A percentile compares a stretch with the other conserved stretches of the same genome.
Evolutionary conservation across 2,113 vertebrate genomes (phyloP).

Genomic region (Leucoraja erinaceus): DNA sequence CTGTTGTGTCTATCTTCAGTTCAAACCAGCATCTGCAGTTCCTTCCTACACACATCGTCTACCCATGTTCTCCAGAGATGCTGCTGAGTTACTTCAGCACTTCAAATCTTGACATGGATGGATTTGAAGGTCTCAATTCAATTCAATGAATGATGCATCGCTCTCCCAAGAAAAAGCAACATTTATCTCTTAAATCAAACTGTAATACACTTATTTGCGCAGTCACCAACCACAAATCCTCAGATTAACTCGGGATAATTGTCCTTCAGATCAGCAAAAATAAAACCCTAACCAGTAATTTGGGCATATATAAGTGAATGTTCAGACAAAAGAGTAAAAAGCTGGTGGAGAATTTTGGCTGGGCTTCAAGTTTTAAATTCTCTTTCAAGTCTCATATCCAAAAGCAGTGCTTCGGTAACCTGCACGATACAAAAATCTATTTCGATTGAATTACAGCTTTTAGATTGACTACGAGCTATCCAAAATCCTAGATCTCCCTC

Average conservation of each 20-base stretch:
- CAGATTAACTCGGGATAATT: neutral
- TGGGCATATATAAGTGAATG: neutral
- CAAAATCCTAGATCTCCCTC: neutral
- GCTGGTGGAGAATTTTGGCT: neutral
- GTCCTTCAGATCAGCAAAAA: neutral
- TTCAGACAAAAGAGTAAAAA: neutral
- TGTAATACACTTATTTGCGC: neutral
- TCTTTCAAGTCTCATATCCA: neutral
- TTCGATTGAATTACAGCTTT: slow-evolving; percentile 3
- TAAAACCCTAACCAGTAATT: neutral
- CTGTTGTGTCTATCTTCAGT: too few relatives aligned
- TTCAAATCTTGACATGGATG: neutral
- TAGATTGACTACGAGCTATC: neutral
- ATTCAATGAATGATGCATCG: neutral
- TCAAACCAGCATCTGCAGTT: too few relatives aligned
- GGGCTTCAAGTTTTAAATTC: neutral
- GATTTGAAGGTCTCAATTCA: neutral
- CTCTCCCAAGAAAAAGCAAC: neutral
- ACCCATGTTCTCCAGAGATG: too few relatives aligned
- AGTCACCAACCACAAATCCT: neutral
- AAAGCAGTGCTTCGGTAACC: neutral
- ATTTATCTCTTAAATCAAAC: neutral
- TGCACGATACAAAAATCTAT: neutral
- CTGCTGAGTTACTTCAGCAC: too few relatives aligned
- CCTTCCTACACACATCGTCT: too few relatives aligned